These are phyloP conservation scores for Syrmaticus mikado DNA, from an alignment of 2,113 vertebrate genomes.

Conservation along the genomic window DNA sequence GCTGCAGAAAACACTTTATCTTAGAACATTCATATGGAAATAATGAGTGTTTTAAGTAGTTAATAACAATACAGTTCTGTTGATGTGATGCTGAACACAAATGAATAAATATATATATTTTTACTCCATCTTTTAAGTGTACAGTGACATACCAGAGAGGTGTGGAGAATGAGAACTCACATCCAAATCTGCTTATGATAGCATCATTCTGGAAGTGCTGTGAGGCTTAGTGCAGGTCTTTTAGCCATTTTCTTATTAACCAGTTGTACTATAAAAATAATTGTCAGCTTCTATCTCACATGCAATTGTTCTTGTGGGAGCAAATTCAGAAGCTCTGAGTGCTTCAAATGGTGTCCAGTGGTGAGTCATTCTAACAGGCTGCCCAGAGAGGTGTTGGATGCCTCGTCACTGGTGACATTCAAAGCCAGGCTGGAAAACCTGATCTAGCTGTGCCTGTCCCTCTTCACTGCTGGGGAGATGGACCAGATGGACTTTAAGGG, in stretches of 20 bases:
- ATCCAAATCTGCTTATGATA: neutral
- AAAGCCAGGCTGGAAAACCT: too few relatives aligned
- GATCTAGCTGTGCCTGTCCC: too few relatives aligned
- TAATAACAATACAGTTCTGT: neutral
- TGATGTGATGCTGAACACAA: neutral
- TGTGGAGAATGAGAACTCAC: neutral
- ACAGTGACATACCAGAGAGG: neutral
- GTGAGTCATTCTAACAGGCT: too few relatives aligned
- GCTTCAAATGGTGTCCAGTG: neutral
- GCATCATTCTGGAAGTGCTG: neutral
- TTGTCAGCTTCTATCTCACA: neutral
- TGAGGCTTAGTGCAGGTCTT: neutral
- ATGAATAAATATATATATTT: neutral
- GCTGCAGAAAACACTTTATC: neutral
- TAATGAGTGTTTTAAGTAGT: neutral
- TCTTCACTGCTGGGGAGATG: too few relatives aligned
- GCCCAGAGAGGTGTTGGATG: too few relatives aligned
- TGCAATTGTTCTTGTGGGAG: neutral
- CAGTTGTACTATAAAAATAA: neutral
- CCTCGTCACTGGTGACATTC: too few relatives aligned
- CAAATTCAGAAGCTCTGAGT: neutral
- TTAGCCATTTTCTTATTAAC: neutral
- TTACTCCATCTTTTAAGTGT: rapidly evolving
- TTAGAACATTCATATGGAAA: neutral
- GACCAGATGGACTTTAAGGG: too few relatives aligned